Conservation (phyloP, 2,888 invertebrate species). For the Pheosia gnoma region DNA sequence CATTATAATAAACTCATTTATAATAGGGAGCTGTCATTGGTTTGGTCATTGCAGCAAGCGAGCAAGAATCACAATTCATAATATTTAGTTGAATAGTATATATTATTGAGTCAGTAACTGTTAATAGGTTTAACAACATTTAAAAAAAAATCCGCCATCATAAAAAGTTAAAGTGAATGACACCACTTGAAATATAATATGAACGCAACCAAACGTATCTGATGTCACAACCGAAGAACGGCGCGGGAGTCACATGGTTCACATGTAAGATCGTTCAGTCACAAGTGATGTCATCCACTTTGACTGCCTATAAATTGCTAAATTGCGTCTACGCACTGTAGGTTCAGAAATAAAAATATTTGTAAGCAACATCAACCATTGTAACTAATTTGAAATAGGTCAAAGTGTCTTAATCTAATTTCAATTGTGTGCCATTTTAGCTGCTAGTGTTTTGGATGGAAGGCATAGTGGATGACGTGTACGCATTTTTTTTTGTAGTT, state of each 20-base stretch:
- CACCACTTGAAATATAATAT: neutral
- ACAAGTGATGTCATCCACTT: conserved; percentile 34
- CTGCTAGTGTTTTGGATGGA: neutral
- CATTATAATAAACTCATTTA: too few species aligned
- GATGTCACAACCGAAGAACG: conserved; percentile 23
- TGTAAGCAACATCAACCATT: conserved; percentile 11
- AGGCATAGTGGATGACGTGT: neutral
- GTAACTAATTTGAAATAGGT: conserved; percentile 1
- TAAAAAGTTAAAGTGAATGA: too few species aligned
- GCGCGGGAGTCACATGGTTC: conserved; percentile 20
- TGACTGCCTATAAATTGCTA: conserved; percentile 34
- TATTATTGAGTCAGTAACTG: too few species aligned
- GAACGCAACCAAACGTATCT: conserved; percentile 14
- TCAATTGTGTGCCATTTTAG: neutral
- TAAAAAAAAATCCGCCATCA: too few species aligned
- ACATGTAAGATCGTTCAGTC: conserved; percentile 26
- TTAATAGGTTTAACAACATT: too few species aligned
- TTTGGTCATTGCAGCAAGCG: too few species aligned
- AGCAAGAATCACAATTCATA: too few species aligned
- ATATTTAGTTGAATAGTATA: too few species aligned
- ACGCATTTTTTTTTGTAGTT: neutral
- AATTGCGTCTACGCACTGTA: conserved; percentile 29
- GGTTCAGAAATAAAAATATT: neutral
- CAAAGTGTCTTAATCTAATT: too few species aligned
- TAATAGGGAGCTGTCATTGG: too few species aligned